Percentiles rank a stretch among this genome's conserved stretches.
These are phyloP conservation scores for Neosilurus hyrtlii DNA, from an alignment of 2,797 vertebrate species.

Conservation along the genomic window DNA sequence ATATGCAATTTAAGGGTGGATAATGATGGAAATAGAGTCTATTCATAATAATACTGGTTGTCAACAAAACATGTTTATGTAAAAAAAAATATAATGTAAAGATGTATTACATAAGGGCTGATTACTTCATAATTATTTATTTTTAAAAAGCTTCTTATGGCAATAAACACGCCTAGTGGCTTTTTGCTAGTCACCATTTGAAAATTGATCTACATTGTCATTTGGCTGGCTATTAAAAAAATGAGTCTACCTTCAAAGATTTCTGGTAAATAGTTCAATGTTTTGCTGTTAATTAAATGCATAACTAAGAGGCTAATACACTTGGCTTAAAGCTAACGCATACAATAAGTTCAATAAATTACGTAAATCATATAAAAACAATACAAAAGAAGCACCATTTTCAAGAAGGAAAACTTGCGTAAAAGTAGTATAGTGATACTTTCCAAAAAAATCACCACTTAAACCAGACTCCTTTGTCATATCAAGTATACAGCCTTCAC, in stretches of 20 bases:
- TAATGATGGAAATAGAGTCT: background rate
- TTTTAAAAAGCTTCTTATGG: background rate
- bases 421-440: background rate
- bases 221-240: slow-evolving; percentile 8
- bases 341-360: background rate
- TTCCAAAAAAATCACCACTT: background rate
- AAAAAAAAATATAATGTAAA: background rate
- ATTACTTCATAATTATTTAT: background rate
- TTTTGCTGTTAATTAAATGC: background rate
- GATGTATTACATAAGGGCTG: background rate
- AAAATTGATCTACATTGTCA: background rate
- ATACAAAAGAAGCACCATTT: no score
- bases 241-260: slow-evolving; percentile 1
- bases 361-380: background rate
- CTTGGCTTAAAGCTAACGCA: background rate
- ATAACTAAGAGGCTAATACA: background rate
- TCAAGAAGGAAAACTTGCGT: background rate
- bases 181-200: background rate
- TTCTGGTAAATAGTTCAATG: slow-evolving; percentile 8
- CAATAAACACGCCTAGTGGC: background rate
- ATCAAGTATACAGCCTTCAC: slow-evolving; percentile 25
- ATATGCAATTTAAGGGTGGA: background rate
- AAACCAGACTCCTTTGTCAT: background rate
- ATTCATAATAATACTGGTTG: background rate
- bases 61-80: background rate